These are phyloP conservation scores for Athalia circularis DNA, from an alignment of 2,888 invertebrate genomes.

Conservation along the genomic window DNA sequence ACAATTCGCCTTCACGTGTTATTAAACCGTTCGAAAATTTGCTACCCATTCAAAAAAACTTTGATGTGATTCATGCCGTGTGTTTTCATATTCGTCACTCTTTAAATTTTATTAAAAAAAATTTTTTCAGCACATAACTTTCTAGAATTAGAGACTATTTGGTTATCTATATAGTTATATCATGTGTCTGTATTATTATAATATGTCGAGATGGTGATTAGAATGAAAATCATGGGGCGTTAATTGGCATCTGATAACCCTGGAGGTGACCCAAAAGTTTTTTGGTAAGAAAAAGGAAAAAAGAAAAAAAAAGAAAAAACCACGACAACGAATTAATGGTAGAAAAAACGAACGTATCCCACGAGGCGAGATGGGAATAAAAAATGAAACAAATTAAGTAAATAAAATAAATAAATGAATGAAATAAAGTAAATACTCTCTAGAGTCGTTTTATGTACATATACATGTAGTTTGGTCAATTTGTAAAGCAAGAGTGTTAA, in stretches of 20 bases:
- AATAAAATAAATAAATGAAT: not conserved
- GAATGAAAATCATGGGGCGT: conserved; percentile 10
- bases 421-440: too few species aligned
- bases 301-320: not conserved
- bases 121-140: too few species aligned
- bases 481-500: conserved; percentile 30
- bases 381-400: conserved; percentile 6
- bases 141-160: too few species aligned
- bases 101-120: too few species aligned
- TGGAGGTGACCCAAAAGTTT: not conserved
- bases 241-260: not conserved
- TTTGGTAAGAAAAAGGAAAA: not conserved
- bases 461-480: conserved; percentile 19
- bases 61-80: too few species aligned
- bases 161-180: not conserved
- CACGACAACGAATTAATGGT: not conserved
- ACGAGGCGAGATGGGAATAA: too few species aligned
- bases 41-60: too few species aligned
- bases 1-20: too few species aligned
- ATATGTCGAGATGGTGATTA: not conserved
- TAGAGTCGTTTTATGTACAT: too few species aligned
- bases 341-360: too few species aligned
- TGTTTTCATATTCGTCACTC: too few species aligned
- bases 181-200: not conserved
- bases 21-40: too few species aligned